Conservation (phyloP, 2,113 vertebrate species). For the Pyxicephalus adspersus region DNA sequence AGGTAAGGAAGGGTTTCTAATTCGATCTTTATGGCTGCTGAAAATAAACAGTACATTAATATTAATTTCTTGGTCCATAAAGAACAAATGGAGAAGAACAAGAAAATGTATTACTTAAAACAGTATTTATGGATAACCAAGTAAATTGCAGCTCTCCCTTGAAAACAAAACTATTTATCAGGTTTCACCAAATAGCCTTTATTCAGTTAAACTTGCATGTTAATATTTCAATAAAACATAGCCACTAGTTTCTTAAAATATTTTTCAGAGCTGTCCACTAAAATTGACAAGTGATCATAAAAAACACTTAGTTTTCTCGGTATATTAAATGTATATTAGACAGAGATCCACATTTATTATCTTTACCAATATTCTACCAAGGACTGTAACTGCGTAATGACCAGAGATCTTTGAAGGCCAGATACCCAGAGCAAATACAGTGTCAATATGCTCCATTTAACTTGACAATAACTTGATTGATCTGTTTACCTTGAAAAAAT, state of each 20-base stretch:
- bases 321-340: too few species aligned
- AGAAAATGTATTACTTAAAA: constrained; percentile 7
- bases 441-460: too few species aligned
- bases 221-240: not conserved
- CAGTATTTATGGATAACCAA: constrained; percentile 30
- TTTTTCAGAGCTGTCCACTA: too few species aligned
- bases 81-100: constrained; percentile 30
- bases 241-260: not conserved
- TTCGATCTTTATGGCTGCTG: constrained; percentile 19
- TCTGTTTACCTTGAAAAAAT: too few species aligned
- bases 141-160: constrained; percentile 32
- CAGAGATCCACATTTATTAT: too few species aligned
- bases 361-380: too few species aligned
- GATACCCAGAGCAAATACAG: too few species aligned
- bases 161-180: constrained; percentile 41
- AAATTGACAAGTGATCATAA: not conserved
- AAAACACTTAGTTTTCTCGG: too few species aligned
- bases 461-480: too few species aligned
- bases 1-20: constrained; percentile 14
- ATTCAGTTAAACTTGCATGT: not conserved
- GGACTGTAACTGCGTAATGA: too few species aligned
- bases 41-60: constrained; percentile 46
- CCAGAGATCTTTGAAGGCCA: too few species aligned
- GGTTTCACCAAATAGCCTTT: not conserved
- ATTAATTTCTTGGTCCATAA: constrained; percentile 42